Base-by-base conservation (phyloP, 2,113 vertebrate genomes). In the Ranitomeya variabilis region DNA sequence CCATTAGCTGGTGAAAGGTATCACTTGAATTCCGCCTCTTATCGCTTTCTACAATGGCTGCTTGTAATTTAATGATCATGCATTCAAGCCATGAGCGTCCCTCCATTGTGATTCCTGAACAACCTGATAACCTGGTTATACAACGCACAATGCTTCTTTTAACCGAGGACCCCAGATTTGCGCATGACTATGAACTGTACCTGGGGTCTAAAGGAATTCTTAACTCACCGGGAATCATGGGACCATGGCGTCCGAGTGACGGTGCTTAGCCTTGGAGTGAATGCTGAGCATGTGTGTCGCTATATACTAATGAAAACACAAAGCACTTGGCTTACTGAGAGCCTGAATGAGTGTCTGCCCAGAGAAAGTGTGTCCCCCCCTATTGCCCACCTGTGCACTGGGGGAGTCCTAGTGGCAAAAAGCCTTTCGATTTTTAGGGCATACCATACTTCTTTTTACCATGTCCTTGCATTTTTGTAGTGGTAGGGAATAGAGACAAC, bases 291-390 rank as follows among this genome's bases (percentile, higher is more conserved):
- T 78, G 52, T 80, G 86, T 69, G 67, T 80, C 18, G 52, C 26
- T 31, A 19, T 31, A n/a, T 84, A 69, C 62, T 69, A 82, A 67
- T 15, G 19, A 51, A 81, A 87, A 83, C 86, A 74, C 79, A 82
- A 74, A 88, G 79, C 86, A 88, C 86, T 88, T 66, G 23, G 6
- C 57, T 55, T 52, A 87, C 64, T 52, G 80, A 88, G 59, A 26
- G 59, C 55, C 55, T 64, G 31, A 62, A 51, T 9, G 52, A 52
- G 21, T 26, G 55, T 15, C 78, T 59, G 86, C 19, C 77, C n/a
- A 9, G 51, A 37, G 7, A 62, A 80, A 26, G 54, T 59, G 15
- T 80, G 54, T 80, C 14, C n/a, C n/a, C 55, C 78, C n/a, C n/a
- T 4, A 3, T 18, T 11, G 23, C 37, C 8, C 11, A 45, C 37